Evolutionary conservation across 2,797 vertebrate species (phyloP).

Genomic region (Alfaro cultratus): DNA sequence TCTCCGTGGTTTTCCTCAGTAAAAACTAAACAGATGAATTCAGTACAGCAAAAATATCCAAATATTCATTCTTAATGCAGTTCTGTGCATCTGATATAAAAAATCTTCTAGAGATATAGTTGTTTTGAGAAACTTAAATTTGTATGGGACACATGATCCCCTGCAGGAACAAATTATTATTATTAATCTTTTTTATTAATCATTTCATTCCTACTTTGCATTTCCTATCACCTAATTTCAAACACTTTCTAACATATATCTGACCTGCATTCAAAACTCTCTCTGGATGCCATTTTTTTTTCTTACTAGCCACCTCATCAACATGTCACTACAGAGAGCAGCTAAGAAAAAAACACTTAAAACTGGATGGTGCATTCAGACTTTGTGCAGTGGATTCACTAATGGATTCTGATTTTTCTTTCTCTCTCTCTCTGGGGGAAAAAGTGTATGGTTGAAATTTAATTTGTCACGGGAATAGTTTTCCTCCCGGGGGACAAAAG

Average conservation of each 20-base stretch:
- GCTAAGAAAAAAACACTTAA: constrained; percentile 10
- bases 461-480: constrained; percentile 33
- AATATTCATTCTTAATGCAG: background rate
- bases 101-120: background rate
- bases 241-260: background rate
- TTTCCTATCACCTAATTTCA: background rate
- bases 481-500: background rate
- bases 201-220: background rate
- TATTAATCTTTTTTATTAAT: too few species aligned
- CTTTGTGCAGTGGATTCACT: constrained; percentile 19
- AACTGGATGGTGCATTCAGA: constrained; percentile 15
- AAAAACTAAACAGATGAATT: background rate
- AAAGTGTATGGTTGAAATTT: constrained; percentile 35
- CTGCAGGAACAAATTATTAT: background rate
- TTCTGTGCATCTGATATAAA: background rate
- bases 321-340: background rate
- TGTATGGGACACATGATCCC: background rate
- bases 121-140: background rate
- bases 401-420: constrained; percentile 43
- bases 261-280: background rate
- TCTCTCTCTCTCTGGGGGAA: constrained; percentile 43
- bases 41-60: background rate
- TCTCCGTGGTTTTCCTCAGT: background rate
- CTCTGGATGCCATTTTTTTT: background rate
- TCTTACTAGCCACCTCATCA: constrained; percentile 1